Conservation (phyloP, 2,113 vertebrate species). For the Verasper variegatus region DNA sequence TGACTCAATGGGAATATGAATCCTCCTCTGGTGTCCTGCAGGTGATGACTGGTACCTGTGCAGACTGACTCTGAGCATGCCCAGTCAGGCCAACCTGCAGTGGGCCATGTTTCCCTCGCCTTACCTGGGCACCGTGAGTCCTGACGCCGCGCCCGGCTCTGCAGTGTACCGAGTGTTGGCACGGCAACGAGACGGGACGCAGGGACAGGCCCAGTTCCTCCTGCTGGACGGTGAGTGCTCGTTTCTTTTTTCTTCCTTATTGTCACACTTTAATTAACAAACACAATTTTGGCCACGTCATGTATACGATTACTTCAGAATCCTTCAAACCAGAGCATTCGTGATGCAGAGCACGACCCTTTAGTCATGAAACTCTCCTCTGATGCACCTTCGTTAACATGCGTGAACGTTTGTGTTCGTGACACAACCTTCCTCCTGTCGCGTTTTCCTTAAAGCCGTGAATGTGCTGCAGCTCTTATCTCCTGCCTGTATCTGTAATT, state of each 20-base stretch:
- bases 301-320: too few relatives aligned
- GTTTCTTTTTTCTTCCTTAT: constrained; percentile 16
- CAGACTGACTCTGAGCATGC: constrained; percentile 82
- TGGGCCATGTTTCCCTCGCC: constrained; percentile 90
- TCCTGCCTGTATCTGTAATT: too few relatives aligned
- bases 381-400: too few relatives aligned
- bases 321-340: too few relatives aligned
- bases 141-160: constrained; percentile 81
- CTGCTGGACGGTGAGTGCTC: constrained; percentile 83
- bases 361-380: too few relatives aligned
- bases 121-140: constrained; percentile 83
- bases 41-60: constrained; percentile 89
- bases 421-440: too few relatives aligned
- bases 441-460: too few relatives aligned
- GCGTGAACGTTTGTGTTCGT: too few relatives aligned
- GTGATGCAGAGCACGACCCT: too few relatives aligned
- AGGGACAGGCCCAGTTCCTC: constrained; percentile 78
- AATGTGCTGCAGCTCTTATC: too few relatives aligned
- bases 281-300: too few relatives aligned
- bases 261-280: too few relatives aligned
- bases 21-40: constrained; percentile 50
- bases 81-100: constrained; percentile 82
- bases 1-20: background rate
- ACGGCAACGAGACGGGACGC: constrained; percentile 61
- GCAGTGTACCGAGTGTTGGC: constrained; percentile 83